A percentile compares a stretch with the other conserved stretches of the same genome.
phyloP scores from a whole-genome alignment of 2,888 invertebrate genomes.

The Nysson spinosus region DNA sequence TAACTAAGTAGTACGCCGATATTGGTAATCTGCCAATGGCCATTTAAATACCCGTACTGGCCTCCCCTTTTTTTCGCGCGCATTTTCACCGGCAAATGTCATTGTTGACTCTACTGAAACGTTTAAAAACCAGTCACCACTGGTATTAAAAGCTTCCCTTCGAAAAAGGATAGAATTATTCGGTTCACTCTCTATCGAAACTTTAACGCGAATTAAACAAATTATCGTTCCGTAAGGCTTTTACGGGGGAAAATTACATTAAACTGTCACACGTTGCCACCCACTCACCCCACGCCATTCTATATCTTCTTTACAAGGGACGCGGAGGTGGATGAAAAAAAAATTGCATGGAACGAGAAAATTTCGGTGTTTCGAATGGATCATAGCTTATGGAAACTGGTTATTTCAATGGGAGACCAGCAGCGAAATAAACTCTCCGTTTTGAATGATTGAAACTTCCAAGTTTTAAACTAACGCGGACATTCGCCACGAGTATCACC shows the following conservation, averaged over 20 bases:
- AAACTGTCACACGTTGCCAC: too few relatives aligned
- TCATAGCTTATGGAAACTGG: background rate
- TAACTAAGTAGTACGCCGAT: conserved; percentile 65
- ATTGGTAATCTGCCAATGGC: conserved; percentile 66
- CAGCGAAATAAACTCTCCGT: background rate
- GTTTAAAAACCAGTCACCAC: conserved; percentile 60
- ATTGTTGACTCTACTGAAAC: conserved; percentile 56
- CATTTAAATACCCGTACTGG: conserved; percentile 60
- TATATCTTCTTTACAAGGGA: too few relatives aligned
- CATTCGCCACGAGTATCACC: background rate
- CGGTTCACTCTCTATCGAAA: conserved; percentile 39
- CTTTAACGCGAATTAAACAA: conserved; percentile 53
- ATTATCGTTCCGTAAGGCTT: conserved; percentile 31
- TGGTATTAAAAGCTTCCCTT: conserved; percentile 55
- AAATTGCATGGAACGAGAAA: background rate
- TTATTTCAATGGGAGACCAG: background rate
- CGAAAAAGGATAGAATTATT: conserved; percentile 56
- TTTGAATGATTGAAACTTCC: background rate
- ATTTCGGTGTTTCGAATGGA: background rate
- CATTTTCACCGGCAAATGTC: conserved; percentile 60
- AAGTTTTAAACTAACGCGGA: background rate
- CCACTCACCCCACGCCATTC: too few relatives aligned
- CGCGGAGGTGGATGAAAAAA: background rate
- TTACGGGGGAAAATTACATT: conserved; percentile 6
- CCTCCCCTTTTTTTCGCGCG: conserved; percentile 58